Percentiles rank a stretch among this genome's conserved stretches.
Conservation (phyloP, 2,113 vertebrate species). For the human region GRCh38 chr1:198521001-198521500, state of each 20-base stretch:
- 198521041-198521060: background rate
- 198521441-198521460: background rate
- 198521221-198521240: background rate
- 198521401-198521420: background rate
- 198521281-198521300: background rate
- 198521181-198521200: background rate
- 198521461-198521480: background rate
- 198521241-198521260: background rate
- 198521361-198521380: background rate
- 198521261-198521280: background rate
- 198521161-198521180: background rate
- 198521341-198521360: background rate
- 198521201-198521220: background rate
- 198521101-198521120: fast-evolving
- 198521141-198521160: fast-evolving
- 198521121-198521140: background rate
- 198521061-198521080: background rate
- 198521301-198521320: background rate
- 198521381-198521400: background rate
- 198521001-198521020: background rate
- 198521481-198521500: background rate
- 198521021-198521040: background rate
- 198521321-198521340: background rate
- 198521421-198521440: background rate
- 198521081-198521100: background rate